These are phyloP conservation scores for Ganaspis sp. DNA, from an alignment of 1,140 invertebrate species.

Conservation along the genomic window DNA sequence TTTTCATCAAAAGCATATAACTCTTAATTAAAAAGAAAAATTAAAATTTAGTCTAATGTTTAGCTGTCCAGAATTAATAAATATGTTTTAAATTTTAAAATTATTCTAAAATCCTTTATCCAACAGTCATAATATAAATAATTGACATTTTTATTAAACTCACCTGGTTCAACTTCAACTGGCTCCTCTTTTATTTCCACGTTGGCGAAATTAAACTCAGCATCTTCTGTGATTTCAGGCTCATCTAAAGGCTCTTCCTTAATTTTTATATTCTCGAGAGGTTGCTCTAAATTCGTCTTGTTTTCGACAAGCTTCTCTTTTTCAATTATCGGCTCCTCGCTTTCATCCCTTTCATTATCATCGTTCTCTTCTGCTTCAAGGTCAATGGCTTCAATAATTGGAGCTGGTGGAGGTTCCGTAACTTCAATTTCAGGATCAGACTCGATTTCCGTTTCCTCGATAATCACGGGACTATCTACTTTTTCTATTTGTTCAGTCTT, in stretches of 20 bases:
- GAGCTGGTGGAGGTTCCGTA: constrained; percentile 46
- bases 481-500: constrained; percentile 61
- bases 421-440: constrained; percentile 63
- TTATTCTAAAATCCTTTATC: constrained; percentile 1
- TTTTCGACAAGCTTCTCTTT: constrained; percentile 58
- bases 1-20: no score
- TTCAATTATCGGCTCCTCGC: constrained; percentile 25
- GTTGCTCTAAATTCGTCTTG: constrained; percentile 39
- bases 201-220: constrained; percentile 22
- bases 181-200: constrained; percentile 78
- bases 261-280: constrained; percentile 78
- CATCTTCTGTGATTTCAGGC: constrained; percentile 7
- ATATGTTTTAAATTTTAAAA: no score
- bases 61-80: no score
- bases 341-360: constrained; percentile 65
- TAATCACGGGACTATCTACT: constrained; percentile 58
- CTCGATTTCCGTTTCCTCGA: constrained; percentile 59
- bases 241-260: constrained; percentile 71
- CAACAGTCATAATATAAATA: constrained; percentile 21
- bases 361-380: constrained; percentile 72
- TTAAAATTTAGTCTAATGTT: no score
- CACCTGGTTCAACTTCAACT: constrained; percentile 74
- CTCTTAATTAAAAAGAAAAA: no score
- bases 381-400: not conserved
- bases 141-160: constrained; percentile 28